These are phyloP conservation scores for Drosophila mulleri DNA, from an alignment of 2,888 invertebrate genomes.

Conservation along the genomic window DNA sequence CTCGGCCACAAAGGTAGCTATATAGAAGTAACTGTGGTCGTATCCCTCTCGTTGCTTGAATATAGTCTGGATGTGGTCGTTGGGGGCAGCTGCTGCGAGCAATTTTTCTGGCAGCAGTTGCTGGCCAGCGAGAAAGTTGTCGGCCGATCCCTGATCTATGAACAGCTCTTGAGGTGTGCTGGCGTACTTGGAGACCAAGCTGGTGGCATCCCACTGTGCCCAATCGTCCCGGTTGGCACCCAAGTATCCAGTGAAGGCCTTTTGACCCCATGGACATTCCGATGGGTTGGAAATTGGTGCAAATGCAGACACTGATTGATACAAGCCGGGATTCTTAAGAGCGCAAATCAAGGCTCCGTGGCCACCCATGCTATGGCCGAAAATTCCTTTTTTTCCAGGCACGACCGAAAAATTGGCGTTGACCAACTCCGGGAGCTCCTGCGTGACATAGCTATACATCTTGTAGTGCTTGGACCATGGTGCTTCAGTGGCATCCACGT, in stretches of 20 bases:
- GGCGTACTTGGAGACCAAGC: conserved; percentile 91
- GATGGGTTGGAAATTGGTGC: conserved; percentile 97
- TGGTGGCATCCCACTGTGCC: conserved; percentile 95
- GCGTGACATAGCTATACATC: conserved; percentile 98
- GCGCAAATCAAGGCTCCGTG: conserved; percentile 97
- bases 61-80: conserved; percentile 89
- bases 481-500: conserved; percentile 95
- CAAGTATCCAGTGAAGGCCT: conserved; percentile 93
- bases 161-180: conserved; percentile 94
- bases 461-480: conserved; percentile 97
- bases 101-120: conserved; percentile 95
- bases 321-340: conserved; percentile 95
- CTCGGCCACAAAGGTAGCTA: conserved; percentile 95
- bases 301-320: conserved; percentile 96
- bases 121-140: conserved; percentile 90
- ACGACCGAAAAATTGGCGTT: conserved; percentile 90
- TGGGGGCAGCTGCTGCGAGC: conserved; percentile 84
- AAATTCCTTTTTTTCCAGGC: conserved; percentile 89
- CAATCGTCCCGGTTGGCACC: conserved; percentile 89
- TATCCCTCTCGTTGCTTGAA: conserved; percentile 93
- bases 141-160: conserved; percentile 94
- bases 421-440: conserved; percentile 92
- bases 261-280: conserved; percentile 94
- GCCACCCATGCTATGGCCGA: conserved; percentile 98
- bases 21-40: conserved; percentile 97